Evolutionary conservation across 1,140 invertebrate species (phyloP), one percentile per base, ranked within the genome.

Genomic region (Branchinecta lindahli): DNA sequence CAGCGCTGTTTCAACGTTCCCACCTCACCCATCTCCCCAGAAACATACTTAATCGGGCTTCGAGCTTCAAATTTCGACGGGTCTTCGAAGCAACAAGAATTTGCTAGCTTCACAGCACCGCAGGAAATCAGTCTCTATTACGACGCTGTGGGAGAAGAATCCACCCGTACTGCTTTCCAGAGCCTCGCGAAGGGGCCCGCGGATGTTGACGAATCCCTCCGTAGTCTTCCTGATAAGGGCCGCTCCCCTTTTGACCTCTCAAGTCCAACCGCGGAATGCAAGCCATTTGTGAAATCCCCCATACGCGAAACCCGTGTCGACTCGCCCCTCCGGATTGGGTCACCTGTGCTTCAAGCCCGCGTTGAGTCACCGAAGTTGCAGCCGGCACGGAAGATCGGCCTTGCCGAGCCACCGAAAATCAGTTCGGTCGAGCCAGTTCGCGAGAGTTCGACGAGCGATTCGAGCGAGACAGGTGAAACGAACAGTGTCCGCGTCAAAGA

Each of bases 81-180:
- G 33, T 33, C 33, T 33, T 20, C 52, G 12, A 61, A 61, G 18
- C 12, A 61, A 15, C 52, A 61, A 6, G 52, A 61, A 61, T 12
- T 15, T 15, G 52, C 52, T 6, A 61, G 52, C 5, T 15, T 44
- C n/a, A 15, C 20, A 8, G 12, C 20, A 10, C 61, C 52, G 46
- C 68, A 69, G 44, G 71, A 72, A 67, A 18, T 45, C 7, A 70
- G 68, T 15, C n/a, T 72, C 33, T 72, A 69, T 20, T 72, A 66
- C 45, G 71, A 72, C 45, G 71, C 68, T 66, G 67, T 47, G 12
- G 70, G 69, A 15, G 71, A 72, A 66, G 71, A 72, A 20, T 69
- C 71, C 45, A 65, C 67, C 47, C 52, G 66, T 8, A 70, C 71
- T 10, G 69, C 68, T 44, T 44, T 72, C 20, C 61, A 66, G 15